phyloP scores from a whole-genome alignment of 2,888 invertebrate species.

The Lasioglossum malachurum region DNA sequence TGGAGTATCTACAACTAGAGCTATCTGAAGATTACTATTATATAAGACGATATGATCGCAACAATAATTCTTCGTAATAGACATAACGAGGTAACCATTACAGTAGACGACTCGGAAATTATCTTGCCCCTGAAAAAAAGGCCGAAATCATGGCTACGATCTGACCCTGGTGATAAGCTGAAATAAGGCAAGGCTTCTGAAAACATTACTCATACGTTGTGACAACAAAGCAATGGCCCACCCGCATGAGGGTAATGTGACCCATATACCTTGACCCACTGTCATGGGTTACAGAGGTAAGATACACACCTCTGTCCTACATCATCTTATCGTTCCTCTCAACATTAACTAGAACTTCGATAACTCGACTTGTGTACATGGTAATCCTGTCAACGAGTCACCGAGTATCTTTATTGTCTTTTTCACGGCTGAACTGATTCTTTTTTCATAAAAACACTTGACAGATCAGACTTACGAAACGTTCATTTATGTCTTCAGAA shows the following conservation, averaged over 20 bases:
- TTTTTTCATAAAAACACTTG: neutral
- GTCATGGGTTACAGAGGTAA: constrained; percentile 78
- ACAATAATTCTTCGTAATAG: neutral
- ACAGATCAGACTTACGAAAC: neutral
- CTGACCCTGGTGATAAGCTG: constrained; percentile 72
- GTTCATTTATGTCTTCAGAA: neutral
- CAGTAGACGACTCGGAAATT: constrained; percentile 1
- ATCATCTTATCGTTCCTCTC: constrained; percentile 71
- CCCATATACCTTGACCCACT: constrained; percentile 84
- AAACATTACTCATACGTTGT: constrained; percentile 76
- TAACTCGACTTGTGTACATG: constrained; percentile 52
- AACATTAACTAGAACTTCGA: constrained; percentile 60
- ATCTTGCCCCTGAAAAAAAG: constrained; percentile 53
- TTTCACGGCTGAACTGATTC: neutral
- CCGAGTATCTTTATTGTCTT: neutral
- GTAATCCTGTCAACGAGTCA: neutral
- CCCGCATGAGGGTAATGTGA: constrained; percentile 84
- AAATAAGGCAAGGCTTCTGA: constrained; percentile 79
- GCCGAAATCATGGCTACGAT: constrained; percentile 56
- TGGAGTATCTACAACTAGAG: no score
- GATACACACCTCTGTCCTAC: constrained; percentile 64
- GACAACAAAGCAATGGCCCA: constrained; percentile 75
- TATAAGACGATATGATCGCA: no score
- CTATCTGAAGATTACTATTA: neutral
- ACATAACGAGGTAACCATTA: neutral